These are phyloP conservation scores for Holothuria glaberrima DNA, from an alignment of 35 echinoderm and acorn worm genomes.

Conservation along the genomic window DNA sequence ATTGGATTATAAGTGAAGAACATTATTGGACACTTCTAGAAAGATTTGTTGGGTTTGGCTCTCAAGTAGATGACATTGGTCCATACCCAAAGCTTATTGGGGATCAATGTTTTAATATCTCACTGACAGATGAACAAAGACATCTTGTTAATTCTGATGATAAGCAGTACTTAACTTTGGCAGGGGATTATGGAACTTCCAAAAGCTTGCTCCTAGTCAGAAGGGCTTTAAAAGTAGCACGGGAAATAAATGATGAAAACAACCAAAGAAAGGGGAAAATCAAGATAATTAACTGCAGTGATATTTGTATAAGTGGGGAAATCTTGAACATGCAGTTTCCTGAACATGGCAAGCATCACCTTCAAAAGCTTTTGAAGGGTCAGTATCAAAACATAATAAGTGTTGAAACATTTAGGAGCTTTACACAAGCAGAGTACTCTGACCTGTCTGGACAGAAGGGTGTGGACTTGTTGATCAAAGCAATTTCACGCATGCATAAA, in stretches of 20 bases:
- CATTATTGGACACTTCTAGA: background rate
- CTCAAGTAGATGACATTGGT: background rate
- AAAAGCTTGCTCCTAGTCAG: conserved; percentile 14
- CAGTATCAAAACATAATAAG: too few species aligned
- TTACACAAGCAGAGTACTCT: too few species aligned
- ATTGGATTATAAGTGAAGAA: background rate
- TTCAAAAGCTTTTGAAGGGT: background rate
- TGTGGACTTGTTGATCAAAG: too few species aligned
- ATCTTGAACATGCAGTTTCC: background rate
- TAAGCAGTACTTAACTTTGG: background rate
- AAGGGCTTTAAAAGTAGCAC: background rate
- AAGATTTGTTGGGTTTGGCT: conserved; percentile 27
- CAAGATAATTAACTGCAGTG: background rate
- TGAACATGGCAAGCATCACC: background rate
- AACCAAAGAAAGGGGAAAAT: background rate
- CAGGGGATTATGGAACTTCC: background rate
- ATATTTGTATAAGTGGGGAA: background rate
- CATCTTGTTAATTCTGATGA: background rate
- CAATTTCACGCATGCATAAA: background rate
- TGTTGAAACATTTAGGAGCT: too few species aligned
- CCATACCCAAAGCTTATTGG: background rate
- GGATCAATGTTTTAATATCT: background rate
- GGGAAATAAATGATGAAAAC: too few species aligned
- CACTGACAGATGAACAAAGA: background rate
- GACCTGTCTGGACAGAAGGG: too few species aligned